phyloP scores from a whole-genome alignment of 2,113 vertebrate genomes.

The Herpailurus yagouaroundi region DNA sequence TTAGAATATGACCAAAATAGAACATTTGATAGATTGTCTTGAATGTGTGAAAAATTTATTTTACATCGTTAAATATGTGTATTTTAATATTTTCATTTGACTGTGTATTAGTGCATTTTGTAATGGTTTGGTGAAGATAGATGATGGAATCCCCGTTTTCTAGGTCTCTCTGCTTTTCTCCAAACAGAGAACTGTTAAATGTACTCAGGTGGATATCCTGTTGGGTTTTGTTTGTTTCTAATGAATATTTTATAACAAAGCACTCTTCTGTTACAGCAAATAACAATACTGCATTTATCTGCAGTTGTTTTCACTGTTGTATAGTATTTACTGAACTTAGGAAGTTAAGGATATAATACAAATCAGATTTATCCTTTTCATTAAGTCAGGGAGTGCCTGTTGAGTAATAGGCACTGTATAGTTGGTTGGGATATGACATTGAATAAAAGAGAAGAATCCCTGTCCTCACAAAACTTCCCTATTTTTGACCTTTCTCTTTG shows the following conservation, averaged over 20 bases:
- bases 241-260: constrained; percentile 11
- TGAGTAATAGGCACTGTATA: neutral
- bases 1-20: neutral
- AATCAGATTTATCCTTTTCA: neutral
- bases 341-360: neutral
- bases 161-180: neutral
- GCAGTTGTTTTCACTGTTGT: neutral
- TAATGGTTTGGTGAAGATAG: neutral
- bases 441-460: neutral
- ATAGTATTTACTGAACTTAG: neutral
- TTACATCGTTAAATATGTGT: neutral
- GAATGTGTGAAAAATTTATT: neutral
- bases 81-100: constrained; percentile 14
- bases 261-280: neutral
- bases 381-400: neutral
- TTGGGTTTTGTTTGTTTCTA: neutral
- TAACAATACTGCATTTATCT: neutral
- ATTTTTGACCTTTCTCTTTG: neutral
- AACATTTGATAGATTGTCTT: neutral
- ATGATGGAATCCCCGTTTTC: neutral
- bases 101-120: constrained; percentile 31
- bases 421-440: neutral
- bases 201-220: neutral
- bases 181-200: neutral
- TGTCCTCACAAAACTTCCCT: neutral